phyloP scores from a whole-genome alignment of 2,888 invertebrate genomes.

The Sinodicranocentrus sp. region DNA sequence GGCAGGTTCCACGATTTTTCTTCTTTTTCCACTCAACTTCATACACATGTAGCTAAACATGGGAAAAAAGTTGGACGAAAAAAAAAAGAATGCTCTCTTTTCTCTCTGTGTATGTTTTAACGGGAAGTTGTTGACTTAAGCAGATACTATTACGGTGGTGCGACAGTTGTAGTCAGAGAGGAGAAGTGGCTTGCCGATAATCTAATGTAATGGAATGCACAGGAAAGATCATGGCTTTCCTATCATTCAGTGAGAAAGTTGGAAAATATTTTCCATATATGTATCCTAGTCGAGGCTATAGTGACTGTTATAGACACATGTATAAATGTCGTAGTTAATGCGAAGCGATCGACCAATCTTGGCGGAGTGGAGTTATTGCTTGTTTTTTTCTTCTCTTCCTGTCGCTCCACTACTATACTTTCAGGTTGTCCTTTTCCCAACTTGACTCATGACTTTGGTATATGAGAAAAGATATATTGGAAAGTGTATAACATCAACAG shows the following conservation, averaged over 20 bases:
- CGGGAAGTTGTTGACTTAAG: conserved; percentile 4
- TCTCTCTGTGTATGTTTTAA: conserved; percentile 5
- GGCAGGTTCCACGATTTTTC: conserved; percentile 35
- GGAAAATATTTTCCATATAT: background rate
- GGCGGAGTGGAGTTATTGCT: conserved; percentile 19
- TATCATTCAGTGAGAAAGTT: background rate
- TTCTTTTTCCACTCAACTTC: conserved; percentile 12
- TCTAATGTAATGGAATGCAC: conserved; percentile 25
- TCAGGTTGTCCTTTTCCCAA: background rate
- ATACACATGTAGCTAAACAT: background rate
- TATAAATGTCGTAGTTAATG: conserved; percentile 35
- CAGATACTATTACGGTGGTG: conserved; percentile 17
- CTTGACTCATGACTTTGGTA: too few relatives aligned
- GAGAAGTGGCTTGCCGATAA: conserved; percentile 5
- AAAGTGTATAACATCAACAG: background rate
- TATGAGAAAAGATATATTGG: background rate
- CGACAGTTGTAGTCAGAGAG: conserved; percentile 1
- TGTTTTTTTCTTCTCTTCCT: background rate
- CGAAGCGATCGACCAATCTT: conserved; percentile 21
- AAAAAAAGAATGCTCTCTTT: too few relatives aligned
- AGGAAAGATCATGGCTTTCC: background rate
- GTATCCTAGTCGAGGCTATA: too few relatives aligned
- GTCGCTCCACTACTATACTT: background rate
- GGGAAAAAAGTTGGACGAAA: too few relatives aligned
- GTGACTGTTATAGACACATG: background rate